Base-by-base conservation (phyloP, 2,113 vertebrate species). In the Myocastor coypus region DNA sequence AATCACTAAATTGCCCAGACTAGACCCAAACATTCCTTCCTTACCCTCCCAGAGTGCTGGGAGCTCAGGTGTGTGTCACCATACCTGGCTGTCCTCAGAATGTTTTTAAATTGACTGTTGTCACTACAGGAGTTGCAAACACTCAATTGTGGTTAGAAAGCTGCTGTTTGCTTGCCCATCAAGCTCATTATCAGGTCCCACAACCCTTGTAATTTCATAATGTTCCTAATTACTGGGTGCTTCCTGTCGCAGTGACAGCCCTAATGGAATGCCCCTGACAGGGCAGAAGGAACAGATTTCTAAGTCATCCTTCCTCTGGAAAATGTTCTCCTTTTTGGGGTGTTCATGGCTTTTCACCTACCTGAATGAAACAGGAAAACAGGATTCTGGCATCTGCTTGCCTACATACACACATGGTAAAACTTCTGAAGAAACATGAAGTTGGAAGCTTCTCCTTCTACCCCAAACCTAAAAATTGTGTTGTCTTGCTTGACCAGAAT, bases 341-440 rank as follows among this genome's bases (percentile, higher is more conserved):
- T 59, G n/a, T 16, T 46, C 40, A 28, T 40, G 26, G 71, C 42
- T 96, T 83, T 92, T 63, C 30, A 80, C 77, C 55, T 46, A 77
- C 52, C 66, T 78, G n/a, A 93, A 59, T 7, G 24, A 83, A 92
- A 89, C 46, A 17, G 34, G n/a, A 89, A 88, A 69, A 69, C 50
- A 37, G 1, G 9, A 63, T 71, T 87, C 40, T 86, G 11, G 63
- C 37, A 63, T 81, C 55, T 81, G 28, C n/a, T 64, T 63, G 28
- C 32, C n/a, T 42, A 59, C n/a, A 61, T n/a, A 68, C 24, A 61
- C 22, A 78, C 26, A 34, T 32, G 42, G 34, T 30, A 92, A 73
- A 68, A 93, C 30, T 66, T 93, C 64, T 82, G 22, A 89, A 71
- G 52, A 75, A 50, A 24, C 71, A 80, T 34, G 89, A 57, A 92